Evolutionary conservation across 2,888 invertebrate species (phyloP).

Genomic region (Heteromurus nitidus): DNA sequence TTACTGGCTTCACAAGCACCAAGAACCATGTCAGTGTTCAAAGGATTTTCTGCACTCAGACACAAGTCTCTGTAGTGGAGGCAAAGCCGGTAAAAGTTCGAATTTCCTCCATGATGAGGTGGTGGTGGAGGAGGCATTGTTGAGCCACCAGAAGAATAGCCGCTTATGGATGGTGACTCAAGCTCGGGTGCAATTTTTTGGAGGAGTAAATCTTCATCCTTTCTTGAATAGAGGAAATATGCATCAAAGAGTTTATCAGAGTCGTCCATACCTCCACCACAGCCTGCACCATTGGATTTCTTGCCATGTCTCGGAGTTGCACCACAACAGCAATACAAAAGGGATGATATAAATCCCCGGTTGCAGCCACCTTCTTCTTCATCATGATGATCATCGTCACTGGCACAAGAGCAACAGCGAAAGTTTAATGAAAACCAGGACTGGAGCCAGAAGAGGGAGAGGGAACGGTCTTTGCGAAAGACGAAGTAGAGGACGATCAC

Average conservation of each 20-base stretch:
- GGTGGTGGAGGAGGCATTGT: slow-evolving; percentile 75
- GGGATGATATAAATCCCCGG: slow-evolving; percentile 8
- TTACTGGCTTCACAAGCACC: slow-evolving; percentile 77
- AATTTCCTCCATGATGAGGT: slow-evolving; percentile 74
- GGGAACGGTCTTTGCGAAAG: slow-evolving; percentile 63
- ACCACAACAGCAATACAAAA: slow-evolving; percentile 47
- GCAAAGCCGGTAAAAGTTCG: slow-evolving; percentile 77
- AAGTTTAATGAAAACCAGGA: slow-evolving; percentile 41
- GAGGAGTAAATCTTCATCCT: slow-evolving; percentile 83
- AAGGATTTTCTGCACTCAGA: slow-evolving; percentile 75
- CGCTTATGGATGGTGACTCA: slow-evolving; percentile 74
- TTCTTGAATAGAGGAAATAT: slow-evolving; percentile 91
- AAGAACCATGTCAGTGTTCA: slow-evolving; percentile 76
- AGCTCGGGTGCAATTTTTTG: slow-evolving; percentile 76
- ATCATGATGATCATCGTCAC: slow-evolving; percentile 9
- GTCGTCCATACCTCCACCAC: slow-evolving; percentile 71
- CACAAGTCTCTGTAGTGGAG: slow-evolving; percentile 84
- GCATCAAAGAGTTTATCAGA: slow-evolving; percentile 82
- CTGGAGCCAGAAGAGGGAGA: slow-evolving; percentile 50
- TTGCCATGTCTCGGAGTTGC: slow-evolving; percentile 36
- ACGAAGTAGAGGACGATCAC: slow-evolving; percentile 55
- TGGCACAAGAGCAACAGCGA: background rate
- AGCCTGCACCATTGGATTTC: slow-evolving; percentile 80
- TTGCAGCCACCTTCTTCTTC: slow-evolving; percentile 1
- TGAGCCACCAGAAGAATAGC: slow-evolving; percentile 75